Conservation (phyloP, 2,888 invertebrate species). For the Neoscelio sp. region DNA sequence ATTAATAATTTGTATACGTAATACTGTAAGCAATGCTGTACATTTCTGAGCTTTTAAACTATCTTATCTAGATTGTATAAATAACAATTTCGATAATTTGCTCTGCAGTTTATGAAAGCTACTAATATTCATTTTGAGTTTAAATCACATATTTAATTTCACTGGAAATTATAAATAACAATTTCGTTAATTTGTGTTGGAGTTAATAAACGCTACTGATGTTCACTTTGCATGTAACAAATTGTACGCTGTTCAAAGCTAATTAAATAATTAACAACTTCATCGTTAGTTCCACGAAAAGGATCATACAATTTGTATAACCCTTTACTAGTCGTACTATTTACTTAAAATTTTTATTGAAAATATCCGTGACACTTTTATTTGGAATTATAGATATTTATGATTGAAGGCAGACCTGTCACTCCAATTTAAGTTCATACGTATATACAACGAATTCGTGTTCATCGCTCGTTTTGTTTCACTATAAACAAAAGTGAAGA, state of each 20-base stretch:
- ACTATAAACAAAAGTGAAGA: no score
- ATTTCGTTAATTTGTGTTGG: slow-evolving; percentile 4
- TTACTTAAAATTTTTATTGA: slow-evolving; percentile 12
- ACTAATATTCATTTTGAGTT: slow-evolving; percentile 2
- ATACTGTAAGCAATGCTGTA: no score
- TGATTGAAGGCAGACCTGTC: neutral
- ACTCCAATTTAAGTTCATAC: neutral
- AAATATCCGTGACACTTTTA: slow-evolving; percentile 4
- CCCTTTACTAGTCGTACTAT: neutral
- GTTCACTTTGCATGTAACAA: slow-evolving; percentile 7
- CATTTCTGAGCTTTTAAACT: no score
- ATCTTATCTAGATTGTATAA: no score
- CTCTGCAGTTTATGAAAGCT: neutral
- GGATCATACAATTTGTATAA: slow-evolving; percentile 3
- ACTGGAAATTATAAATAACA: slow-evolving; percentile 3
- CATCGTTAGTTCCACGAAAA: neutral
- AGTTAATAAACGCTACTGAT: slow-evolving; percentile 5
- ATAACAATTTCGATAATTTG: slow-evolving; percentile 9
- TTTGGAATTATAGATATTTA: slow-evolving; percentile 16
- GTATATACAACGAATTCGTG: neutral
- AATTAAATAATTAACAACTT: slow-evolving; percentile 15
- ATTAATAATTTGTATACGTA: no score
- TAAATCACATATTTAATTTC: slow-evolving; percentile 16
- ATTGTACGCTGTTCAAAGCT: slow-evolving; percentile 10
- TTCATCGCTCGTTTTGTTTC: neutral